phyloP scores from a whole-genome alignment of 2,888 invertebrate species.

The Gari tellinella region DNA sequence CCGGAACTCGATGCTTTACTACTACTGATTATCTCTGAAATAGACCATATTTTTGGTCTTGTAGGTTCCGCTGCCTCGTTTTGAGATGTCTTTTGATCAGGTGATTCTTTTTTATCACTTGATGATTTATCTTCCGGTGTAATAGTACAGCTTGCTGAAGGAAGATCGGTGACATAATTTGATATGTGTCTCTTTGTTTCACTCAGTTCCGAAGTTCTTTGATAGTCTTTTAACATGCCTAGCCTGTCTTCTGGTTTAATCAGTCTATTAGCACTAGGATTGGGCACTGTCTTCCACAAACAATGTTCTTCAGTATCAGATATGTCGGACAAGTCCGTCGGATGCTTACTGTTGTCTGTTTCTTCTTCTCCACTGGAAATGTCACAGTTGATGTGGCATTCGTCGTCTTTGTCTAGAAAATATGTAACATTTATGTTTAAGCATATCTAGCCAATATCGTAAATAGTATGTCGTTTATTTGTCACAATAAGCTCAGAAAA shows the following conservation, averaged over 20 bases:
- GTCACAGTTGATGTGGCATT: too few species aligned
- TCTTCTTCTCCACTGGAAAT: too few species aligned
- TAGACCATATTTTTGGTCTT: conserved; percentile 79
- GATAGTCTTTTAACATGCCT: too few species aligned
- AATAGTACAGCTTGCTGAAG: not conserved
- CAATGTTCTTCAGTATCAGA: conserved; percentile 60
- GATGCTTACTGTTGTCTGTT: too few species aligned
- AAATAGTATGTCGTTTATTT: too few species aligned
- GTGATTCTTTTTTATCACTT: not conserved
- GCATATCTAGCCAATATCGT: too few species aligned
- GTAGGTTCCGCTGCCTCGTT: conserved; percentile 24
- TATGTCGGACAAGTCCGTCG: conserved; percentile 62
- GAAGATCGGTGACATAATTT: conserved; percentile 1
- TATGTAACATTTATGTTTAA: too few species aligned
- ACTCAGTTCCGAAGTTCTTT: too few species aligned
- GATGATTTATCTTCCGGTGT: not conserved
- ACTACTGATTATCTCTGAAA: conserved; percentile 68
- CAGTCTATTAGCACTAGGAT: too few species aligned
- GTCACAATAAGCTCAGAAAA: too few species aligned
- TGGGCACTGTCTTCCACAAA: not conserved
- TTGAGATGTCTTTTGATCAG: conserved; percentile 6
- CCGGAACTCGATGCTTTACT: not conserved
- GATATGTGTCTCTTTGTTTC: not conserved
- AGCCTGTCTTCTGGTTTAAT: too few species aligned
- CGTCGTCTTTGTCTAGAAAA: too few species aligned